Base-by-base conservation (phyloP, 2,888 invertebrate genomes). In the Heterodera filipjevi region DNA sequence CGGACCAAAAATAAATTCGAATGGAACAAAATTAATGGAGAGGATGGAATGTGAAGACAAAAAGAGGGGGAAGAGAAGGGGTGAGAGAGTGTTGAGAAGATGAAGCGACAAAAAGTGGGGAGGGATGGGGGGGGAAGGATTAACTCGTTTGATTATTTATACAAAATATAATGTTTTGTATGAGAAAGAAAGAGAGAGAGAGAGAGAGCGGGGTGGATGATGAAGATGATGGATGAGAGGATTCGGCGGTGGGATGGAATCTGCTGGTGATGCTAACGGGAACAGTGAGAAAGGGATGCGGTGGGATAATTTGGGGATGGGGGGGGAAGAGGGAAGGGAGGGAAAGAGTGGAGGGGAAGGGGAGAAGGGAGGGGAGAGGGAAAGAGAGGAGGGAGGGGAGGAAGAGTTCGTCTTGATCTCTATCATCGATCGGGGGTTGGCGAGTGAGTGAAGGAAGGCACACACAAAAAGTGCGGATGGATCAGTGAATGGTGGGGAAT, bases 391-490 rank as follows among this genome's bases (percentile, higher is more conserved):
- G 49, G 49, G 49, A 0, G 19, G 27, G 59, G n/a, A 27, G 27
- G 59, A 5, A 27, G 27, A n/a, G 27, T n/a, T 59, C n/a, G n/a
- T 59, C 59, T 59, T 59, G 59, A 59, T 59, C 59, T 59, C 59
- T 12, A 27, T 59, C 59, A 59, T 59, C 27, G 59, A 59, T 59
- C 59, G 59, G 59, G 59, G 59, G 27, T 59, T 10, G 59, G 59
- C 59, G 59, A 19, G 59, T 27, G 59, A 49, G 16, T 49, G 49
- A 14, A 49, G 14, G 49, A 59, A 59, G 59, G 12, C 6, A 27
- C 59, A 59, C 59, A 59, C 59, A 59, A 59, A 59, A 59, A 59
- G 59, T 59, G 59, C 27, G 59, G 59, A 59, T 22, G 59, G 59
- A 59, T 59, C 59, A 27, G 59, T 27, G 59, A 22, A 22, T 16